Conservation (phyloP, 2,888 invertebrate species). For the Macrosoma leucophasiata region DNA sequence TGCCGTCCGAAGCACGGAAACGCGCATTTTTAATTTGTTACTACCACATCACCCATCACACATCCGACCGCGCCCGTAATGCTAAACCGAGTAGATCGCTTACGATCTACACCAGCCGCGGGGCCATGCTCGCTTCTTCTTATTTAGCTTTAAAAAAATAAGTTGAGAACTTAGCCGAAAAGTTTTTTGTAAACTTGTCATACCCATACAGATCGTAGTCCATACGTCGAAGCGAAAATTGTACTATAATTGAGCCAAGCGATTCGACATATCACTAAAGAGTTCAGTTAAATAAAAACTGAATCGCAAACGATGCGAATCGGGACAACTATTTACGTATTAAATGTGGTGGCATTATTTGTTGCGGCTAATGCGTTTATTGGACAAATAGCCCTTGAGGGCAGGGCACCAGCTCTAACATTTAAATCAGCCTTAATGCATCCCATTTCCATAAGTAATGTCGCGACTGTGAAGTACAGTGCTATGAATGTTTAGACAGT, state of each 20-base stretch:
- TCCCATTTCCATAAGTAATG: constrained; percentile 58
- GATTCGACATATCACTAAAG: constrained; percentile 22
- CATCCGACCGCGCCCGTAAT: too few species aligned
- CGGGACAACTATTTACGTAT: constrained; percentile 44
- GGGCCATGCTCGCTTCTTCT: too few species aligned
- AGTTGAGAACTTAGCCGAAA: too few species aligned
- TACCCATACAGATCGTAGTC: too few species aligned
- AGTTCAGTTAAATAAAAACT: constrained; percentile 29
- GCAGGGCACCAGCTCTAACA: constrained; percentile 55
- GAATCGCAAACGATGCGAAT: constrained; percentile 54
- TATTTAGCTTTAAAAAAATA: too few species aligned
- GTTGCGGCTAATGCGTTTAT: constrained; percentile 44
- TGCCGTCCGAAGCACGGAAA: too few species aligned
- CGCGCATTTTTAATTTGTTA: too few species aligned
- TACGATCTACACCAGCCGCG: too few species aligned
- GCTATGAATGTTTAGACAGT: constrained; percentile 24
- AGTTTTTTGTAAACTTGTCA: too few species aligned
- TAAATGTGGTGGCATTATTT: constrained; percentile 36
- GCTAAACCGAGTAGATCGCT: too few species aligned
- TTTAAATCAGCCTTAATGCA: constrained; percentile 68
- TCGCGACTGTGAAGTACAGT: constrained; percentile 27
- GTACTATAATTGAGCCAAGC: constrained; percentile 31
- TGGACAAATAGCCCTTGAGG: constrained; percentile 53
- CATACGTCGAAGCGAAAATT: too few species aligned
- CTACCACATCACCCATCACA: too few species aligned